A percentile compares a stretch with the other conserved stretches of the same genome.
Evolutionary conservation across 2,888 invertebrate species (phyloP).

Genomic region (Germaria angustata): DNA sequence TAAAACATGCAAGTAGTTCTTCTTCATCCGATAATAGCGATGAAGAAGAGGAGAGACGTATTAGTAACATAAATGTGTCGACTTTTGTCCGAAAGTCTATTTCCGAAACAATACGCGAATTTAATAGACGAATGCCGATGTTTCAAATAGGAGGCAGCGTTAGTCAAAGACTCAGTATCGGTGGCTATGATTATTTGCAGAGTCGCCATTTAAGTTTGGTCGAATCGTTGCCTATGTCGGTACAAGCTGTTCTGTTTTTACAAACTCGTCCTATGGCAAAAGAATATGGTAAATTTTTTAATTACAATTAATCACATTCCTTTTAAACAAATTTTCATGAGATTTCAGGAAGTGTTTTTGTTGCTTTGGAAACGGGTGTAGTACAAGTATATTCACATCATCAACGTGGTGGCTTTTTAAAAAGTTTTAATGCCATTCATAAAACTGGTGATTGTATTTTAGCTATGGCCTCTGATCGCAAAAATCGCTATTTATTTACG

Average conservation of each 20-base stretch:
- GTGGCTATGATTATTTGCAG: conserved; percentile 25
- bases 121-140: conserved; percentile 26
- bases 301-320: not conserved
- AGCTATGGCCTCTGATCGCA: conserved; percentile 85
- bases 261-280: conserved; percentile 82
- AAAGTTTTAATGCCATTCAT: conserved; percentile 86
- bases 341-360: conserved; percentile 83
- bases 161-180: conserved; percentile 12
- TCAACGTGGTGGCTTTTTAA: conserved; percentile 85
- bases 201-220: conserved; percentile 14
- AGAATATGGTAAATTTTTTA: conserved; percentile 75
- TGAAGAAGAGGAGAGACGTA: not conserved
- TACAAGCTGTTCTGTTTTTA: conserved; percentile 86
- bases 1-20: conserved; percentile 68
- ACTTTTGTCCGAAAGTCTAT: conserved; percentile 70
- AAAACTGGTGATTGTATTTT: conserved; percentile 82
- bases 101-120: conserved; percentile 66
- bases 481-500: conserved; percentile 87
- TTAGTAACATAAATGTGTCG: conserved; percentile 66
- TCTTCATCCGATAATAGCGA: conserved; percentile 34
- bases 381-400: conserved; percentile 92
- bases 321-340: not conserved
- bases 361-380: conserved; percentile 87
- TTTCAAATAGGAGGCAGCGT: conserved; percentile 18
- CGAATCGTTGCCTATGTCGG: conserved; percentile 81